These are phyloP conservation scores for Scyliorhinus canicula DNA, from an alignment of 2,797 vertebrate genomes.

Conservation along the genomic window DNA sequence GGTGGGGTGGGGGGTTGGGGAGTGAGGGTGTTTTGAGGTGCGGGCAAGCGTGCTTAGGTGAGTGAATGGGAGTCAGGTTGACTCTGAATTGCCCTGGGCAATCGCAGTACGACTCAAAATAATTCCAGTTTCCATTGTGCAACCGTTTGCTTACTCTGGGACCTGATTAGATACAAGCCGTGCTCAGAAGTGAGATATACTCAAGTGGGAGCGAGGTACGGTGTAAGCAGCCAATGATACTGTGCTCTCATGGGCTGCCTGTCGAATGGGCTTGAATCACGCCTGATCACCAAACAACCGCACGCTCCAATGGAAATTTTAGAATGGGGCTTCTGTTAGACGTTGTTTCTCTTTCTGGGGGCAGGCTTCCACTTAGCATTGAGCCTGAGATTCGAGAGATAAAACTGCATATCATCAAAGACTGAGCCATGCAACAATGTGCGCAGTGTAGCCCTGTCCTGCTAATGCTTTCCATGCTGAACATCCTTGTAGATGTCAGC, in stretches of 20 bases:
- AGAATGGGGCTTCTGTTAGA: not conserved
- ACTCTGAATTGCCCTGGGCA: not conserved
- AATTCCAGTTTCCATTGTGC: not conserved
- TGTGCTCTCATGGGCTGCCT: not conserved
- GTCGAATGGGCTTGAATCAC: not conserved
- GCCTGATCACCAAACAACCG: not conserved
- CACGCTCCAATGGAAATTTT: not conserved
- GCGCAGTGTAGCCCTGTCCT: not conserved
- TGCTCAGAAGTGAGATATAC: not conserved
- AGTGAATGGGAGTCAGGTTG: not conserved
- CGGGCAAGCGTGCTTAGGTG: not conserved
- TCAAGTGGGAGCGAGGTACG: not conserved
- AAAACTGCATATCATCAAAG: not conserved
- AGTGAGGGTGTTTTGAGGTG: not conserved
- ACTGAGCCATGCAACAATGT: not conserved
- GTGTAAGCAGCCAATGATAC: not conserved
- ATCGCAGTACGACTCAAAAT: not conserved
- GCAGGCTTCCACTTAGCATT: not conserved
- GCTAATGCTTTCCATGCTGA: not conserved
- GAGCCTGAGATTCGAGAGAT: not conserved
- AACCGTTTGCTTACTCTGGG: not conserved
- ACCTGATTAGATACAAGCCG: not conserved
- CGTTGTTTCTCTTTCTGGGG: not conserved
- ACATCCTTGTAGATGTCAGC: not conserved
- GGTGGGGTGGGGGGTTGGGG: too few species aligned